Evolutionary conservation across 2,113 vertebrate genomes (phyloP).

Genomic region (Cnemophilus loriae): DNA sequence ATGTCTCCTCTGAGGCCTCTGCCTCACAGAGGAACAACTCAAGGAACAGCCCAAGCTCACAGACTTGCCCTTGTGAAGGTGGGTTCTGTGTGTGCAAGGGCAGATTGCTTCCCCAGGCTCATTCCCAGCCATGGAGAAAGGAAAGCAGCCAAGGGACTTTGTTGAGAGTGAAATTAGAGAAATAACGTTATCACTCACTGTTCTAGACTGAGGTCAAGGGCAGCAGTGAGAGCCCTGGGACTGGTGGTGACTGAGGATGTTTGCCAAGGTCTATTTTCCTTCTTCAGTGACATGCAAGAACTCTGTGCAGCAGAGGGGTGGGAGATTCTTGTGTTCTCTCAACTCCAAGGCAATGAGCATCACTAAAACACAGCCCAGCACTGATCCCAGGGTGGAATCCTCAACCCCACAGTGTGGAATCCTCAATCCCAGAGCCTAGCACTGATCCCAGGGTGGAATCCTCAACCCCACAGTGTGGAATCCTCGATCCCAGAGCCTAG

Average conservation of each 20-base stretch:
- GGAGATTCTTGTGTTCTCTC: not conserved
- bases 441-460: not conserved
- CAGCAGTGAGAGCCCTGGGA: not conserved
- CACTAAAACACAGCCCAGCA: not conserved
- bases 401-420: not conserved
- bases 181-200: not conserved
- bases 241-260: not conserved
- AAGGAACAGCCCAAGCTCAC: not conserved
- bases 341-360: not conserved
- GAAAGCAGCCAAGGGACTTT: not conserved
- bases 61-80: not conserved
- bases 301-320: not conserved
- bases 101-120: not conserved
- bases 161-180: not conserved
- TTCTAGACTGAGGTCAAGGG: not conserved
- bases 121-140: not conserved
- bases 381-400: not conserved
- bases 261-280: not conserved
- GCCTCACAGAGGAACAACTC: no score
- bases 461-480: not conserved
- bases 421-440: not conserved
- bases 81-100: not conserved
- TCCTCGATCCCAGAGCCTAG: not conserved
- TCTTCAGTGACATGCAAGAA: not conserved
- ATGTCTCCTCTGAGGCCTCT: not conserved